A percentile compares a stretch with the other conserved stretches of the same genome.
phyloP scores from a whole-genome alignment of 2,888 invertebrate species.

The Druceiella hillmani region DNA sequence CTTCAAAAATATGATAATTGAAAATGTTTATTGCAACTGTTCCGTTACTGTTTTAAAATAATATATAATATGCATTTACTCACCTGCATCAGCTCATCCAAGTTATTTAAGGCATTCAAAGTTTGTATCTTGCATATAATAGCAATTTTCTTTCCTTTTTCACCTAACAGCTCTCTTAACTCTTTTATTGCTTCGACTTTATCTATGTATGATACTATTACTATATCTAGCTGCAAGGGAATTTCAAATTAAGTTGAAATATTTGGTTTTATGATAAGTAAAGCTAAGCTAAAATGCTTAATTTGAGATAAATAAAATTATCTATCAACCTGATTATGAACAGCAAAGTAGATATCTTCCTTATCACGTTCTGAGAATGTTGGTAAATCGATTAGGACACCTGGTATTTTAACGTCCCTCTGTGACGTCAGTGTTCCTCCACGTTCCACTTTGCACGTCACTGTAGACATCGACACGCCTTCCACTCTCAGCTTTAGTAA shows the following conservation, averaged over 20 bases:
- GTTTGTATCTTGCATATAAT: slow-evolving; percentile 42
- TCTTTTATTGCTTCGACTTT: slow-evolving; percentile 30
- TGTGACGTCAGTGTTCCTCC: slow-evolving; percentile 39
- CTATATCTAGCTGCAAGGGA: slow-evolving; percentile 42
- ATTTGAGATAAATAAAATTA: too few species aligned
- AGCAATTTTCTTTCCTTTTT: slow-evolving; percentile 39
- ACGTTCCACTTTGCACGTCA: slow-evolving; percentile 40
- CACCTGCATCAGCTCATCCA: slow-evolving; percentile 36
- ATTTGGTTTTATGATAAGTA: too few species aligned
- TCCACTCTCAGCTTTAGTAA: slow-evolving; percentile 68
- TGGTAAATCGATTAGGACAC: slow-evolving; percentile 38
- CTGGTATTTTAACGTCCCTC: slow-evolving; percentile 42
- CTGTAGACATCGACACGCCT: slow-evolving; percentile 37
- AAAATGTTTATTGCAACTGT: too few species aligned
- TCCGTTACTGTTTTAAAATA: too few species aligned
- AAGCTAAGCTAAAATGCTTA: too few species aligned
- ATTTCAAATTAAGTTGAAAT: too few species aligned
- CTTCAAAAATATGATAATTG: slow-evolving; percentile 24
- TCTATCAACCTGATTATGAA: slow-evolving; percentile 38
- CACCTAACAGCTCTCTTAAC: slow-evolving; percentile 34
- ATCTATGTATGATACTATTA: slow-evolving; percentile 37
- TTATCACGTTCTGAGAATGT: slow-evolving; percentile 38
- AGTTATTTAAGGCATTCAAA: slow-evolving; percentile 35
- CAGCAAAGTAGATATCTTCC: slow-evolving; percentile 33
- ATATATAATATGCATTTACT: too few species aligned